Evolutionary conservation across 2,888 invertebrate species (phyloP).

Genomic region (Sesia bembeciformis): DNA sequence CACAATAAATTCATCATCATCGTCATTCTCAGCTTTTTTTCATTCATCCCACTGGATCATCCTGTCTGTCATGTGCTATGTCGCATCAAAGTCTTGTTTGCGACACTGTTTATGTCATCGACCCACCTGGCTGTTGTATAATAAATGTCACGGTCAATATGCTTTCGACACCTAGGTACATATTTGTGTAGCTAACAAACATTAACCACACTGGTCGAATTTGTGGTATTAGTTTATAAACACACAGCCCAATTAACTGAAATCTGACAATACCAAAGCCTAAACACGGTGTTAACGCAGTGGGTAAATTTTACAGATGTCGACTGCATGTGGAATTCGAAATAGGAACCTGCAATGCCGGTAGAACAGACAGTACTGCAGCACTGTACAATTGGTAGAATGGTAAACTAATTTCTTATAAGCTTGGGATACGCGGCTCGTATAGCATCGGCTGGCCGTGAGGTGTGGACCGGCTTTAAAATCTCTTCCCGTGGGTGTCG

Average conservation of each 20-base stretch:
- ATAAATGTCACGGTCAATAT: too few species aligned
- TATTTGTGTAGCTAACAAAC: background rate
- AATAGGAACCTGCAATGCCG: conserved; percentile 5
- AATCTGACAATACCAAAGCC: background rate
- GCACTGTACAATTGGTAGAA: background rate
- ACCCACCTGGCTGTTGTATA: too few species aligned
- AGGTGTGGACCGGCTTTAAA: conserved; percentile 10
- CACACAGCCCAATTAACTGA: background rate
- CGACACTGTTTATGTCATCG: too few species aligned
- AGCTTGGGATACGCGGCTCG: too few species aligned
- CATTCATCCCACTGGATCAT: too few species aligned
- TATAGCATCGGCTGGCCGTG: background rate
- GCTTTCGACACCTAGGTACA: background rate
- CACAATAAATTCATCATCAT: too few species aligned
- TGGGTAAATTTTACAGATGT: conserved; percentile 2
- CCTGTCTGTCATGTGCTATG: too few species aligned
- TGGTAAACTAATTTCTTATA: too few species aligned
- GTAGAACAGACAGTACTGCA: background rate
- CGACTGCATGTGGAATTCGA: conserved; percentile 5
- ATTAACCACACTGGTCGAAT: background rate
- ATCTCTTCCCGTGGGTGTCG: too few species aligned
- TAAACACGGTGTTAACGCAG: background rate
- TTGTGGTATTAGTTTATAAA: background rate
- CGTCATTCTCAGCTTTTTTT: too few species aligned
- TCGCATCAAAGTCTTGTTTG: too few species aligned